A percentile compares a stretch with the other conserved stretches of the same genome.
These are phyloP conservation scores for Acanthochromis polyacanthus DNA, from an alignment of 2,113 vertebrate species.

Conservation along the genomic window DNA sequence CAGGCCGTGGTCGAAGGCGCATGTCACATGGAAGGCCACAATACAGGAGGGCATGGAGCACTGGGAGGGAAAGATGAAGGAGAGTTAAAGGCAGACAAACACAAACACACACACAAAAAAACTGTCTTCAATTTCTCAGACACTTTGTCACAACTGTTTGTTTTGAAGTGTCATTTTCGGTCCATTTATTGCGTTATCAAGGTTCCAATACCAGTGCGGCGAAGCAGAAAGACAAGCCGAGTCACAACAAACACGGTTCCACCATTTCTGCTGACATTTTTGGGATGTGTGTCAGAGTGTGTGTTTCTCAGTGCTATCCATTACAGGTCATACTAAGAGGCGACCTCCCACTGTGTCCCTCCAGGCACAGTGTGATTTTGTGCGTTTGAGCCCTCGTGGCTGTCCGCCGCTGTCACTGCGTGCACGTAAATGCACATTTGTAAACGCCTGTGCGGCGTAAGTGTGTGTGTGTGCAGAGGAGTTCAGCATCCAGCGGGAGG, in stretches of 20 bases:
- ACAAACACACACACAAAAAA: background rate
- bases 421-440: slow-evolving; percentile 1
- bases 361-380: slow-evolving; percentile 44
- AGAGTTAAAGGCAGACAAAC: background rate
- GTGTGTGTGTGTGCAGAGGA: slow-evolving; percentile 13
- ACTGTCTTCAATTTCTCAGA: background rate
- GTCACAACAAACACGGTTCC: slow-evolving; percentile 69
- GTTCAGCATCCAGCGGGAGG: slow-evolving; percentile 37
- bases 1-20: slow-evolving; percentile 95
- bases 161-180: slow-evolving; percentile 51
- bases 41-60: slow-evolving; percentile 97
- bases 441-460: background rate
- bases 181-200: slow-evolving; percentile 47
- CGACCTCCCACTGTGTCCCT: slow-evolving; percentile 53
- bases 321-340: slow-evolving; percentile 66
- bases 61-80: slow-evolving; percentile 73
- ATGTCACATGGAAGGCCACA: slow-evolving; percentile 97
- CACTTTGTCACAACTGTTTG: slow-evolving; percentile 44
- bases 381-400: slow-evolving; percentile 36
- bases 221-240: slow-evolving; percentile 59
- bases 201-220: slow-evolving; percentile 38
- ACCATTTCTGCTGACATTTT: slow-evolving; percentile 55
- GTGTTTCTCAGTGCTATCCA: slow-evolving; percentile 57
- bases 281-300: slow-evolving; percentile 25
- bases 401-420: slow-evolving; percentile 23